Conservation (phyloP, 2,888 invertebrate genomes). For the Ceramica pisi region DNA sequence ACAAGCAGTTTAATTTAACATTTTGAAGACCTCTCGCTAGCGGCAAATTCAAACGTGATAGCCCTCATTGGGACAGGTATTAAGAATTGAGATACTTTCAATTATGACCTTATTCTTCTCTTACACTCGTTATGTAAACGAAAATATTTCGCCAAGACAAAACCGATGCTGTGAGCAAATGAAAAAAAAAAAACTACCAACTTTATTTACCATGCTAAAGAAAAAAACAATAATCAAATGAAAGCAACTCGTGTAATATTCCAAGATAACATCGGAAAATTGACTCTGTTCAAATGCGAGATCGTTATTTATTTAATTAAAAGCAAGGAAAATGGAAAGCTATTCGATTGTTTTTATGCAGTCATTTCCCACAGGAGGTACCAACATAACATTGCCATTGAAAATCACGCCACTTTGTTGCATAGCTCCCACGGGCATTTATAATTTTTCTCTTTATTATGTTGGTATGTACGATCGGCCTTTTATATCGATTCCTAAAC, state of each 20-base stretch:
- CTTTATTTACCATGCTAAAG: neutral
- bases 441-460: slow-evolving; percentile 36
- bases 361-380: slow-evolving; percentile 53
- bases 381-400: slow-evolving; percentile 52
- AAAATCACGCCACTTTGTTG: slow-evolving; percentile 52
- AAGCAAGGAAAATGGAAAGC: slow-evolving; percentile 65
- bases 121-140: neutral
- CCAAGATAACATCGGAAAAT: slow-evolving; percentile 57
- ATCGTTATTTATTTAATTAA: slow-evolving; percentile 54
- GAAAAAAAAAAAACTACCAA: slow-evolving; percentile 6
- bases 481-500: slow-evolving; percentile 34
- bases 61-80: slow-evolving; percentile 2
- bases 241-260: slow-evolving; percentile 27
- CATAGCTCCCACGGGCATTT: slow-evolving; percentile 49
- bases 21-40: too few relatives aligned
- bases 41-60: too few relatives aligned
- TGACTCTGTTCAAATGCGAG: slow-evolving; percentile 45
- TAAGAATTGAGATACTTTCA: slow-evolving; percentile 13
- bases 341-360: slow-evolving; percentile 58
- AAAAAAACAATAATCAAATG: slow-evolving; percentile 37
- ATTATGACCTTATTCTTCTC: slow-evolving; percentile 9
- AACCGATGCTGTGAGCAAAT: neutral
- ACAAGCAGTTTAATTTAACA: too few relatives aligned
- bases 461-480: slow-evolving; percentile 18
- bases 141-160: slow-evolving; percentile 6